Evolutionary conservation across 2,113 vertebrate genomes (phyloP), one percentile per base, ranked within the genome.

Genomic region (Naja naja): DNA sequence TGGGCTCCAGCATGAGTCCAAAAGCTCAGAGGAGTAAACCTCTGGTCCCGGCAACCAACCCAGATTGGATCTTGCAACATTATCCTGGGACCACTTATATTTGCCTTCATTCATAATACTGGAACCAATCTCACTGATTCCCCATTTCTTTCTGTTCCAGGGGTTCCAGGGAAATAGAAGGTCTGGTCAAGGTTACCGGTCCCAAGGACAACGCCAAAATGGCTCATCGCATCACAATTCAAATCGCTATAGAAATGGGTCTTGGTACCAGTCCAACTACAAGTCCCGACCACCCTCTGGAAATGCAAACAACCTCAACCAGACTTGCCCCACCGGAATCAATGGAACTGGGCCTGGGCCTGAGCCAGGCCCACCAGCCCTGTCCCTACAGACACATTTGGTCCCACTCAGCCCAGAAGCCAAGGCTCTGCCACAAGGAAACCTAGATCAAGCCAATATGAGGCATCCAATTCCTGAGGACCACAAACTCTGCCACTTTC

Each of bases 341-440:
- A 96, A 54, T 91, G 97, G 95, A 93, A 93, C 94, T 93, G 94
- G 96, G 87, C 43, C 91, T 94, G 43, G 91, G 39, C 1, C 91
- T 93, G 95, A 39, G 95, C 95, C 96, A 92, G 94, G 54, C 96
- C 97, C 52, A 20, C 95, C 95, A 95, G 87, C 92, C 94, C 95
- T 94, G 23, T 64, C 96, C 16, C 45, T 85, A 64, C 92, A 93
- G 27, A 60, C 39, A n/a, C 81, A 45, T 12, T 23, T 47, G 49
- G 55, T 56, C 1, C 92, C 94, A 64, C 89, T 86, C 60, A 69
- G 94, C 96, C 96, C 94, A 97, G 96, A 96, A 47, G 92, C 97
- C 87, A 97, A 97, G 43, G 98, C 98, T 94, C 98, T 99, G 85
- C 98, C 98, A 9, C 99, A 98, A 97, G 98, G 94, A 98, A 96